phyloP scores from a whole-genome alignment of 2,113 vertebrate species.

The Oreochromis spilurus region DNA sequence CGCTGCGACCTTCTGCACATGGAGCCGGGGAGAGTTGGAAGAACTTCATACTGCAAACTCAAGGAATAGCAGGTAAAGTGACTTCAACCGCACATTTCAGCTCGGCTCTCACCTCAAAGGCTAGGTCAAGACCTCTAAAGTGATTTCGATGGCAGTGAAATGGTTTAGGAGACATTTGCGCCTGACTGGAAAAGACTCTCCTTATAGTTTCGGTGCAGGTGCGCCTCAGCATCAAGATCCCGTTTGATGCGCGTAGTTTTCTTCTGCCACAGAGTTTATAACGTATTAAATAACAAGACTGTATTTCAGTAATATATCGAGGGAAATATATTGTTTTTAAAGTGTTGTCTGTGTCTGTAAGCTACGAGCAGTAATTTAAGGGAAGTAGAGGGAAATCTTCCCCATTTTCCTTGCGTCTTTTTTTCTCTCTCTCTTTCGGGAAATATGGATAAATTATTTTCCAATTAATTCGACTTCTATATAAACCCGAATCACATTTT shows the following conservation, averaged over 20 bases:
- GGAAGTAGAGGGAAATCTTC: conserved; percentile 17
- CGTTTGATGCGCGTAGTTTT: conserved; percentile 18
- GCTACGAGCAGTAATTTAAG: not conserved
- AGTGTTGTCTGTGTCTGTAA: not conserved
- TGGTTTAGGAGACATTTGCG: conserved; percentile 11
- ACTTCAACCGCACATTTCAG: conserved; percentile 24
- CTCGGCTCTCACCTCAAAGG: not conserved
- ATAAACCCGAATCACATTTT: not conserved
- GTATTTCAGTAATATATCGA: not conserved
- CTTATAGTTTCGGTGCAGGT: conserved; percentile 70
- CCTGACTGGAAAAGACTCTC: conserved; percentile 53
- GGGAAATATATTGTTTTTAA: not conserved
- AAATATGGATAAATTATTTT: conserved; percentile 17
- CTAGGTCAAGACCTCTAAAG: not conserved
- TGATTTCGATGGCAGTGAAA: not conserved
- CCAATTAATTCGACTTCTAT: not conserved
- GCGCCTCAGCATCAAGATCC: conserved; percentile 62
- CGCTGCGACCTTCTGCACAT: conserved; percentile 82
- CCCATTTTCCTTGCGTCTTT: conserved; percentile 38
- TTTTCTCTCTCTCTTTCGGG: conserved; percentile 23
- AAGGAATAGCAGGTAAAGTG: conserved; percentile 85
- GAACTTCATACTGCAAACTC: conserved; percentile 81
- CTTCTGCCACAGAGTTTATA: not conserved
- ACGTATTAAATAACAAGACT: not conserved
- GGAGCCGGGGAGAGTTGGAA: conserved; percentile 81